Conservation (phyloP, 2,888 invertebrate genomes). For the Drosophila nigricruria region DNA sequence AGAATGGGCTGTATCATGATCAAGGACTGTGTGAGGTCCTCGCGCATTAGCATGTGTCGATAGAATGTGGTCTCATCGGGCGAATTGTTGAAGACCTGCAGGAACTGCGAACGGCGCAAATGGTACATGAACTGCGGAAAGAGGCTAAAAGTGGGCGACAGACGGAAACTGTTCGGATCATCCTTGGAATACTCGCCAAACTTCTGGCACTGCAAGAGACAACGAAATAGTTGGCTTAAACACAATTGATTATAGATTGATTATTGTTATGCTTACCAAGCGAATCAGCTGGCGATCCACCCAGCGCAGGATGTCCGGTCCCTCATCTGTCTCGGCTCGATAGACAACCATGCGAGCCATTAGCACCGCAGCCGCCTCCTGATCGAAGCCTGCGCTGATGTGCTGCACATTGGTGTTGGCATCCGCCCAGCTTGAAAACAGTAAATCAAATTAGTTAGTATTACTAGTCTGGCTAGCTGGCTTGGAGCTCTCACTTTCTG, state of each 20-base stretch:
- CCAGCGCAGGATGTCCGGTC: slow-evolving; percentile 99
- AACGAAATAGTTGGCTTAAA: neutral
- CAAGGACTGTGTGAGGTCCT: slow-evolving; percentile 98
- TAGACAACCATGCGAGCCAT: slow-evolving; percentile 99
- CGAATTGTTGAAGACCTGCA: slow-evolving; percentile 99
- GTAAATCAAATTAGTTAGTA: neutral
- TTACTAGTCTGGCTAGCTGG: no score
- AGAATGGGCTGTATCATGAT: slow-evolving; percentile 99
- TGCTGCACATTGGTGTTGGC: slow-evolving; percentile 95
- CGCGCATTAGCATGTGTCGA: slow-evolving; percentile 98
- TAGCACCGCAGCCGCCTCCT: slow-evolving; percentile 98
- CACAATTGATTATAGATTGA: neutral
- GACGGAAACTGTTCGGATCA: slow-evolving; percentile 97
- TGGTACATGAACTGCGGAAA: slow-evolving; percentile 99
- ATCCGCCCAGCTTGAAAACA: slow-evolving; percentile 93
- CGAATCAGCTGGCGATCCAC: slow-evolving; percentile 98
- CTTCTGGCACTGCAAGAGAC: slow-evolving; percentile 93
- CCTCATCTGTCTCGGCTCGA: slow-evolving; percentile 97
- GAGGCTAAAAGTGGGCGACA: slow-evolving; percentile 98
- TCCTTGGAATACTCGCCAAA: slow-evolving; percentile 99
- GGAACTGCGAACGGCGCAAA: slow-evolving; percentile 97
- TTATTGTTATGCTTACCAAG: slow-evolving; percentile 88
- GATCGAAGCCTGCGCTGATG: slow-evolving; percentile 97
- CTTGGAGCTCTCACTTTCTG: slow-evolving; percentile 89
- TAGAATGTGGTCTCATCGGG: slow-evolving; percentile 99